These are phyloP conservation scores for Hydriomena furcata DNA, from an alignment of 2,888 invertebrate species.

Conservation along the genomic window DNA sequence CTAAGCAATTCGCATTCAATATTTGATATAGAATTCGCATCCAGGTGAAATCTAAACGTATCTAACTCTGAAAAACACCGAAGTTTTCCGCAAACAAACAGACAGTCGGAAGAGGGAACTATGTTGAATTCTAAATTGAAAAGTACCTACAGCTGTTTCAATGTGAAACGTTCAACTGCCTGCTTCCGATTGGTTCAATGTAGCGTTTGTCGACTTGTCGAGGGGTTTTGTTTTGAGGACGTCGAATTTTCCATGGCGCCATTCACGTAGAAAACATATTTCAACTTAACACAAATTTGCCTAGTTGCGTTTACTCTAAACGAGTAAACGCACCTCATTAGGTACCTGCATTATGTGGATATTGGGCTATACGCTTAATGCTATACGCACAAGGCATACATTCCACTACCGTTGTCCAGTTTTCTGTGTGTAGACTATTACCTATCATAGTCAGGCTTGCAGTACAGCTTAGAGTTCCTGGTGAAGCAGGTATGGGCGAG, in stretches of 20 bases:
- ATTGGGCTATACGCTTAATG: no score
- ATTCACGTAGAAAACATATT: not conserved
- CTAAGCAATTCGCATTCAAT: slow-evolving; percentile 47
- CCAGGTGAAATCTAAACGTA: not conserved
- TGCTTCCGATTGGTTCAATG: slow-evolving; percentile 18
- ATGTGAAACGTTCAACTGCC: slow-evolving; percentile 7
- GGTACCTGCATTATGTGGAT: no score
- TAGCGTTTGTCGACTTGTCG: slow-evolving; percentile 6
- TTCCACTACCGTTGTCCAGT: no score
- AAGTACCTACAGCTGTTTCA: slow-evolving; percentile 2
- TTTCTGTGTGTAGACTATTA: slow-evolving; percentile 62
- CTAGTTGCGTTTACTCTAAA: no score
- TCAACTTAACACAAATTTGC: no score
- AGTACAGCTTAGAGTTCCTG: slow-evolving; percentile 96
- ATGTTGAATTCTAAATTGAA: slow-evolving; percentile 8
- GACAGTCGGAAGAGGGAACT: slow-evolving; percentile 6
- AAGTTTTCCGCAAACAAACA: slow-evolving; percentile 1
- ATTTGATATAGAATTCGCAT: slow-evolving; percentile 15
- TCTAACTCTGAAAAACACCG: slow-evolving; percentile 10
- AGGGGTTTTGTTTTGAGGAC: slow-evolving; percentile 15
- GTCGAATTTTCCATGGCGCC: not conserved
- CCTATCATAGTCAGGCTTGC: slow-evolving; percentile 98
- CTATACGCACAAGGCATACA: no score
- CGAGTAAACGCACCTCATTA: no score
- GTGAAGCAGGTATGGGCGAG: slow-evolving; percentile 97